phyloP scores from a whole-genome alignment of 2,113 vertebrate genomes.

The Oreochromis spilurus region DNA sequence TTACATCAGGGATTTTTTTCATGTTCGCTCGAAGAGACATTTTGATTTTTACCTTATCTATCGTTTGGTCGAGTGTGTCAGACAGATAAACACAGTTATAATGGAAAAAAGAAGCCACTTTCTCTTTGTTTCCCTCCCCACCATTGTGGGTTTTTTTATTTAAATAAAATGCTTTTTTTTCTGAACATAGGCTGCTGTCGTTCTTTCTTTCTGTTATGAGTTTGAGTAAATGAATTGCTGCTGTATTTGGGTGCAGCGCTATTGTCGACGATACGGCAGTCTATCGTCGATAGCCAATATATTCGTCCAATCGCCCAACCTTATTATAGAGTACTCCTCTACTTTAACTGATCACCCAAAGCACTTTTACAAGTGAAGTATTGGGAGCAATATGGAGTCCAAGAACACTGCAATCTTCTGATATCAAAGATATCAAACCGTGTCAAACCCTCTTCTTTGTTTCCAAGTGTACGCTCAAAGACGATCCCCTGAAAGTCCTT shows the following conservation, averaged over 20 bases:
- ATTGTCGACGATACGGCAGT: no score
- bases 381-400: background rate
- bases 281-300: no score
- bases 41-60: background rate
- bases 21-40: background rate
- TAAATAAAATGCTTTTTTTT: background rate
- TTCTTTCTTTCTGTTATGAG: background rate
- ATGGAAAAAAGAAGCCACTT: no score
- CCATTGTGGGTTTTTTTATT: no score
- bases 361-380: background rate
- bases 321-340: background rate
- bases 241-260: no score
- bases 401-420: background rate
- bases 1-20: background rate
- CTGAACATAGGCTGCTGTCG: background rate
- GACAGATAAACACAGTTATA: background rate
- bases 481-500: no score
- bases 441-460: background rate
- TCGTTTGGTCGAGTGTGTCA: background rate
- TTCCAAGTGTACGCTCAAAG: no score
- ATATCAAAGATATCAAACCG: background rate
- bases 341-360: background rate
- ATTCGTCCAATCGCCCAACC: no score
- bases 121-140: no score
- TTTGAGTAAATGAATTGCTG: no score